A percentile compares a stretch with the other conserved stretches of the same genome.
Evolutionary conservation across 2,113 vertebrate species (phyloP).

Genomic region (Illadopsis cleaveri): DNA sequence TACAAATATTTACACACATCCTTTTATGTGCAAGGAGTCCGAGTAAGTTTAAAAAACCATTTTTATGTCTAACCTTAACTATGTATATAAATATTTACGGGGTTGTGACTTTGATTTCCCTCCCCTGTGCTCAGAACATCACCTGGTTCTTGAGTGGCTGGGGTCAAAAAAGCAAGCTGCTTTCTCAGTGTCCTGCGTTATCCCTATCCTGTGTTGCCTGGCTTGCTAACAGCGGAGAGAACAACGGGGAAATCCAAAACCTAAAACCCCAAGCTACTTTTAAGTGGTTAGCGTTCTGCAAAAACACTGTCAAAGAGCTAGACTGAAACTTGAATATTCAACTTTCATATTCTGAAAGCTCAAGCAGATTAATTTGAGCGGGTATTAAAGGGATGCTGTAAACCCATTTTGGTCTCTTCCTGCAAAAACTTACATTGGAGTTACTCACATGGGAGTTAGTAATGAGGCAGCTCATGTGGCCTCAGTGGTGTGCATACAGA

Average conservation of each 20-base stretch:
- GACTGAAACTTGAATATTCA: neutral
- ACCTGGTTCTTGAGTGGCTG: neutral
- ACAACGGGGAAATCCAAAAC: neutral
- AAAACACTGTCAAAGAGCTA: neutral
- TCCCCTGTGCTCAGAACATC: neutral
- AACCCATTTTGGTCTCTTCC: neutral
- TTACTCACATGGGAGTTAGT: neutral
- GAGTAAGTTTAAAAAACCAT: neutral
- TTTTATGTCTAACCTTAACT: neutral
- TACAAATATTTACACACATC: neutral
- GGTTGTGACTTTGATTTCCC: neutral
- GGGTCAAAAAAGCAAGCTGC: neutral
- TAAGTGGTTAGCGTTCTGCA: neutral
- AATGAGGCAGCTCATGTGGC: neutral
- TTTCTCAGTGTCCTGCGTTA: neutral
- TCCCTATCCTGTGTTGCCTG: neutral
- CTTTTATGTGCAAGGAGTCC: neutral
- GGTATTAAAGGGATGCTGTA: neutral
- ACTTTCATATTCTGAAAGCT: neutral
- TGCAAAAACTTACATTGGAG: neutral
- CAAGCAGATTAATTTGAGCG: neutral
- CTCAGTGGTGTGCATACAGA: neutral
- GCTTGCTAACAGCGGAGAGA: neutral
- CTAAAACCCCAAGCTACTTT: conserved; percentile 19
- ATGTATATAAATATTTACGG: conserved; percentile 10